phyloP scores from a whole-genome alignment of 2,797 vertebrate species.

The Geotrypetes seraphini region DNA sequence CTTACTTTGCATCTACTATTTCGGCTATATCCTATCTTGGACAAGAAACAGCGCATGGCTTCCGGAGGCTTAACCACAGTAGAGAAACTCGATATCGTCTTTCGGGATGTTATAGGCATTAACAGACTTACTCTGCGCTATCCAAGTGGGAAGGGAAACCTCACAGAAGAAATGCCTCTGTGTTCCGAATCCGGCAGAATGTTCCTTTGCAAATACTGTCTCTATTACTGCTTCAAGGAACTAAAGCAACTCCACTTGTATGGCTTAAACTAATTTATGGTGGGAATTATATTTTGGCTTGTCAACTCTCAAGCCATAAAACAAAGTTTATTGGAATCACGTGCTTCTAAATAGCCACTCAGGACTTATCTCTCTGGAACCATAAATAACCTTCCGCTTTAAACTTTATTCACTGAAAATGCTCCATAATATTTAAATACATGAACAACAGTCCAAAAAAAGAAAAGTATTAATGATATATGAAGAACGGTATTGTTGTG shows the following conservation, averaged over 20 bases:
- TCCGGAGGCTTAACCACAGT: not conserved
- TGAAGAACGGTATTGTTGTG: slow-evolving; percentile 20
- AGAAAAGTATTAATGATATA: slow-evolving; percentile 30
- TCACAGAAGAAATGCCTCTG: slow-evolving; percentile 47
- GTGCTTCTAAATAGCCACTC: slow-evolving; percentile 95
- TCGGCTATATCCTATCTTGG: not conserved
- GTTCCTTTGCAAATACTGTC: slow-evolving; percentile 61
- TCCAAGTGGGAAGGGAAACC: slow-evolving; percentile 39
- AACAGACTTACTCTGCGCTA: slow-evolving; percentile 70
- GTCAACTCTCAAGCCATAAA: slow-evolving; percentile 99
- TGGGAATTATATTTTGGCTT: slow-evolving; percentile 99
- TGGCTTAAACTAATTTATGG: slow-evolving; percentile 96
- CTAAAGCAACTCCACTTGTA: slow-evolving; percentile 90
- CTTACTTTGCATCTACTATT: not conserved
- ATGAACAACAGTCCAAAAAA: no score
- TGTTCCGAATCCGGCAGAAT: slow-evolving; percentile 39
- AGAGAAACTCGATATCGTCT: slow-evolving; percentile 2
- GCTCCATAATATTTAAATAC: slow-evolving; percentile 38
- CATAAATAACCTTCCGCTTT: slow-evolving; percentile 98
- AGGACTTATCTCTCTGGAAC: slow-evolving; percentile 75
- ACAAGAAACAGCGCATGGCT: not conserved
- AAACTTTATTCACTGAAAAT: slow-evolving; percentile 72
- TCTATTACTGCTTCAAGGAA: slow-evolving; percentile 70
- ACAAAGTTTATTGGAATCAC: slow-evolving; percentile 99
- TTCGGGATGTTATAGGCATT: slow-evolving; percentile 2